A percentile compares a stretch with the other conserved stretches of the same genome.
Conservation (phyloP, 2,888 invertebrate species). For the Dendrolimus pini region DNA sequence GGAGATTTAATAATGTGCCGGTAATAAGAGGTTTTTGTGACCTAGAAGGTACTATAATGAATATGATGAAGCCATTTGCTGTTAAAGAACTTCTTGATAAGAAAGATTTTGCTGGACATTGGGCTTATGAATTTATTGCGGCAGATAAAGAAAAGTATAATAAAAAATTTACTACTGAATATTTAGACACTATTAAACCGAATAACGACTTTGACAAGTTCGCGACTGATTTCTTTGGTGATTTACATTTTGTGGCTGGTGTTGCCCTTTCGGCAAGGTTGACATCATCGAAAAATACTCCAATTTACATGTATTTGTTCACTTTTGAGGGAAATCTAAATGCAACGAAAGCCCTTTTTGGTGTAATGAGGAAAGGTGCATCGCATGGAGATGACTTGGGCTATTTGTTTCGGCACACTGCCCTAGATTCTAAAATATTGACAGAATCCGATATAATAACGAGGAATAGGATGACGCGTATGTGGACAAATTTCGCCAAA, state of each 20-base stretch:
- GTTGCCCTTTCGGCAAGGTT: conserved; percentile 26
- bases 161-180: conserved; percentile 7
- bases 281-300: conserved; percentile 19
- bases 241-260: conserved; percentile 37
- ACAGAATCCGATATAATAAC: conserved; percentile 19
- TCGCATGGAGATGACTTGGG: conserved; percentile 36
- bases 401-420: conserved; percentile 15
- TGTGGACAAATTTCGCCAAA: conserved; percentile 51
- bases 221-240: conserved; percentile 36
- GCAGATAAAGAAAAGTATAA: conserved; percentile 18
- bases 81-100: conserved; percentile 22
- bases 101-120: conserved; percentile 26
- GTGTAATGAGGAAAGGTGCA: conserved; percentile 27
- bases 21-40: conserved; percentile 65
- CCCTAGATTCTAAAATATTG: background rate
- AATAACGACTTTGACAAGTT: conserved; percentile 22
- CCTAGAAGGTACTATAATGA: conserved; percentile 55
- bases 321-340: conserved; percentile 37
- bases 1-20: conserved; percentile 51
- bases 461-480: conserved; percentile 26
- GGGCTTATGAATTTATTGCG: conserved; percentile 22
- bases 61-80: conserved; percentile 20
- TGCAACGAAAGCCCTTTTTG: conserved; percentile 19
- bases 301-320: conserved; percentile 37
- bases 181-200: conserved; percentile 9